These are phyloP conservation scores for Rotaria macrura DNA, from an alignment of 2,888 invertebrate species.

Conservation along the genomic window DNA sequence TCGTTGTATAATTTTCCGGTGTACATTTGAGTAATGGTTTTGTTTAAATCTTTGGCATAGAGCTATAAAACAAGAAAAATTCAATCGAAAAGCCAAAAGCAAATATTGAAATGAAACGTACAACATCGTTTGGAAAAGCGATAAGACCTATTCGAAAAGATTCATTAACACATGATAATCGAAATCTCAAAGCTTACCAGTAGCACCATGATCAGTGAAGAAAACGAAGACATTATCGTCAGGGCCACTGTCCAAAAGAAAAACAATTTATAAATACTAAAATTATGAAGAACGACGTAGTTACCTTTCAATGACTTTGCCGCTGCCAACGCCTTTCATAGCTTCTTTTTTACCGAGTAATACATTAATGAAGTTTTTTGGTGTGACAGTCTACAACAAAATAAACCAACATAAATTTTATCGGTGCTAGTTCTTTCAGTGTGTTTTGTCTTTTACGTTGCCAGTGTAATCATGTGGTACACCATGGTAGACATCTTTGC, in stretches of 20 bases:
- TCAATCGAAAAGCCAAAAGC: neutral
- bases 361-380: constrained; percentile 55
- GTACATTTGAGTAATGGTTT: constrained; percentile 50
- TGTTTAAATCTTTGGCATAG: constrained; percentile 45
- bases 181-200: constrained; percentile 36
- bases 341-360: constrained; percentile 52
- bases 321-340: constrained; percentile 51
- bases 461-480: constrained; percentile 56
- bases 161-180: neutral
- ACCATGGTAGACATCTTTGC: constrained; percentile 55
- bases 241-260: constrained; percentile 51
- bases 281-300: neutral
- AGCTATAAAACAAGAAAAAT: constrained; percentile 39
- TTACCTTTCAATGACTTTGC: constrained; percentile 50
- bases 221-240: constrained; percentile 57
- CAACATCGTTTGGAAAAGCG: constrained; percentile 51
- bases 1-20: constrained; percentile 49
- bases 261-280: neutral
- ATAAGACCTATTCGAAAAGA: constrained; percentile 49
- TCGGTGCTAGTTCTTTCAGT: too few relatives aligned
- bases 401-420: constrained; percentile 16
- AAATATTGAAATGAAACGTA: neutral
- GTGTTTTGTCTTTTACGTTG: too few relatives aligned
- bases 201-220: constrained; percentile 59
- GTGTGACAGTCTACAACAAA: constrained; percentile 52